These are phyloP conservation scores for Stenichneumon culpator DNA, from an alignment of 2,888 invertebrate genomes.

Conservation along the genomic window DNA sequence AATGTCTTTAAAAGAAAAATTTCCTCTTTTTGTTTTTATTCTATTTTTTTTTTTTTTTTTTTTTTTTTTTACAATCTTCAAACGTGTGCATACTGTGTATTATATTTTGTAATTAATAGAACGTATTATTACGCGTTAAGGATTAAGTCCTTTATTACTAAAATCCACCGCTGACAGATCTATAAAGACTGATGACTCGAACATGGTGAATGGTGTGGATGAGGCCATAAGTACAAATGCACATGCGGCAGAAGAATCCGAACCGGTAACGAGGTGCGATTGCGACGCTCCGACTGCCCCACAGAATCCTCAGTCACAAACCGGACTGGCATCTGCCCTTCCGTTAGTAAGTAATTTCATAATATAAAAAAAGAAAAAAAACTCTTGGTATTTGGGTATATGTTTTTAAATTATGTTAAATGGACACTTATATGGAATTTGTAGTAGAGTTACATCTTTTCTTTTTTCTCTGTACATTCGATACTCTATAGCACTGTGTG, in stretches of 20 bases:
- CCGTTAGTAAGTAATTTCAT: conserved; percentile 80
- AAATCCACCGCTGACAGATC: conserved; percentile 89
- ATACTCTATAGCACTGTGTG: not conserved
- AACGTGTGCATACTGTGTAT: conserved; percentile 40
- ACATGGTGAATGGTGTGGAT: conserved; percentile 81
- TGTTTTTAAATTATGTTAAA: conserved; percentile 5
- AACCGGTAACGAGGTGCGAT: conserved; percentile 83
- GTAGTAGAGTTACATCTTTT: not conserved
- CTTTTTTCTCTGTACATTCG: not conserved
- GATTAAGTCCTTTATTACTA: conserved; percentile 79
- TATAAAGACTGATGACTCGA: conserved; percentile 89
- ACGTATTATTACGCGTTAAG: conserved; percentile 64
- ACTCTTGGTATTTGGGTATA: conserved; percentile 32
- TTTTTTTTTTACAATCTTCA: conserved; percentile 25
- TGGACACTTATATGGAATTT: conserved; percentile 1
- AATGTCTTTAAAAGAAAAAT: not conserved
- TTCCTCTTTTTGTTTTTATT: conserved; percentile 7
- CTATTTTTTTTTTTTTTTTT: conserved; percentile 17
- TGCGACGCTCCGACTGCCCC: conserved; percentile 82
- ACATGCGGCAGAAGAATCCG: conserved; percentile 80
- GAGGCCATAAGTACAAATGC: conserved; percentile 84
- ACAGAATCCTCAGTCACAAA: conserved; percentile 82
- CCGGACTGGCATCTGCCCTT: conserved; percentile 80
- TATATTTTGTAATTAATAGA: conserved; percentile 55
- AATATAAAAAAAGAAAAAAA: conserved; percentile 30